Evolutionary conservation across 2,113 vertebrate species (phyloP).

Genomic region (Pygoscelis antarcticus): DNA sequence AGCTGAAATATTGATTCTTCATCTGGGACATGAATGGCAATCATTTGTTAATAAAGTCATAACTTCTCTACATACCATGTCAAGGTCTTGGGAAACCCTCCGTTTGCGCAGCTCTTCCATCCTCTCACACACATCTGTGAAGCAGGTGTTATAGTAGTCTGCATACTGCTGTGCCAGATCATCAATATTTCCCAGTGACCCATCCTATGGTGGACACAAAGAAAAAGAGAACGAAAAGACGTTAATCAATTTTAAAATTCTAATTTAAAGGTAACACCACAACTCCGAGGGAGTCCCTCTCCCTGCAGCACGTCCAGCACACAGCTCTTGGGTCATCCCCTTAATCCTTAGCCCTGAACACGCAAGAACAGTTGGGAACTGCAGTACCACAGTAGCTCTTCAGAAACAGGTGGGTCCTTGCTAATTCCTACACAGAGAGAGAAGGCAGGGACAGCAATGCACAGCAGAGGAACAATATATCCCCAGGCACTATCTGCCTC

Average conservation of each 20-base stretch:
- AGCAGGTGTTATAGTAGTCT: constrained; percentile 96
- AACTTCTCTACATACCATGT: constrained; percentile 79
- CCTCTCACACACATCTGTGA: constrained; percentile 91
- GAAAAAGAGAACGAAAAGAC: not conserved
- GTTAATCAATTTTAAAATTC: not conserved
- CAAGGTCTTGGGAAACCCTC: constrained; percentile 90
- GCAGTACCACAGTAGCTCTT: not conserved
- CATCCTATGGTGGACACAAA: constrained; percentile 79
- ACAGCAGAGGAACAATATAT: not conserved
- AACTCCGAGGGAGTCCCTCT: not conserved
- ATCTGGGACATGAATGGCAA: not conserved
- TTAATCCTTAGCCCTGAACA: not conserved
- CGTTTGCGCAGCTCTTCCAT: constrained; percentile 96
- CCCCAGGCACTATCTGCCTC: not conserved
- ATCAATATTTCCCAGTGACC: constrained; percentile 96
- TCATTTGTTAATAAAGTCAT: not conserved
- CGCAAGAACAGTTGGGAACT: not conserved
- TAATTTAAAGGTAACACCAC: not conserved
- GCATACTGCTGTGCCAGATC: constrained; percentile 96
- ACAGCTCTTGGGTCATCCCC: not conserved
- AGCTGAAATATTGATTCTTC: not conserved
- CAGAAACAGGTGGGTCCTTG: not conserved
- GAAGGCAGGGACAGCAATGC: not conserved
- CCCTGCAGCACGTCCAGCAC: not conserved
- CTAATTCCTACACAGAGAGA: not conserved